Evolutionary conservation across 2,888 invertebrate species (phyloP).

Genomic region (Polydrusus tereticollis): DNA sequence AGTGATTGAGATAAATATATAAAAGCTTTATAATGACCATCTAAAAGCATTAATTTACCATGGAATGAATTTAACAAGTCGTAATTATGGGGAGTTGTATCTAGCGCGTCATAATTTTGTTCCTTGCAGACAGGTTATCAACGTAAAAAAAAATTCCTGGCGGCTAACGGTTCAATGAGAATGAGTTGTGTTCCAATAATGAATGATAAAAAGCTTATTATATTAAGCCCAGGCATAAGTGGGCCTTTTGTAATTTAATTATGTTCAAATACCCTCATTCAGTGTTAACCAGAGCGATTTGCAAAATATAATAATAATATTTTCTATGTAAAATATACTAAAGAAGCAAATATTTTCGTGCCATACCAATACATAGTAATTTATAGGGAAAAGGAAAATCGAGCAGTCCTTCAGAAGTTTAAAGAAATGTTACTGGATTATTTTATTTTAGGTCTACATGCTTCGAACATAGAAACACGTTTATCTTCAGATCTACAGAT

Average conservation of each 20-base stretch:
- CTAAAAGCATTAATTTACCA: constrained; percentile 38
- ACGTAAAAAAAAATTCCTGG: background rate
- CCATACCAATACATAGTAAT: no score
- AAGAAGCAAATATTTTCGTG: no score
- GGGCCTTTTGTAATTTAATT: background rate
- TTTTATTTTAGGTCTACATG: no score
- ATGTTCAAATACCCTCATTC: background rate
- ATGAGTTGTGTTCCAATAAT: background rate
- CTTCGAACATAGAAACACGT: no score
- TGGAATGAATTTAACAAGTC: constrained; percentile 42
- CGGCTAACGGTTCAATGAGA: constrained; percentile 1
- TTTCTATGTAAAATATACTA: no score
- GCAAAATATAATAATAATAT: no score
- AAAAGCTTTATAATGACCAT: constrained; percentile 43
- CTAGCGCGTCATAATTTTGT: constrained; percentile 19
- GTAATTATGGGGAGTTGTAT: constrained; percentile 32
- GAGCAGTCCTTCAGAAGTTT: no score
- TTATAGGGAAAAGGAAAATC: no score
- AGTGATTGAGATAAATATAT: constrained; percentile 41
- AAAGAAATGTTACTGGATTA: no score
- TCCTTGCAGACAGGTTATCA: constrained; percentile 28
- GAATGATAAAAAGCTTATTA: background rate
- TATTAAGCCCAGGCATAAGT: background rate
- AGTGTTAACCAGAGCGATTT: no score
- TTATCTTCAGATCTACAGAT: no score